Base-by-base conservation (phyloP, 2,113 vertebrate genomes). In the Progne subis region DNA sequence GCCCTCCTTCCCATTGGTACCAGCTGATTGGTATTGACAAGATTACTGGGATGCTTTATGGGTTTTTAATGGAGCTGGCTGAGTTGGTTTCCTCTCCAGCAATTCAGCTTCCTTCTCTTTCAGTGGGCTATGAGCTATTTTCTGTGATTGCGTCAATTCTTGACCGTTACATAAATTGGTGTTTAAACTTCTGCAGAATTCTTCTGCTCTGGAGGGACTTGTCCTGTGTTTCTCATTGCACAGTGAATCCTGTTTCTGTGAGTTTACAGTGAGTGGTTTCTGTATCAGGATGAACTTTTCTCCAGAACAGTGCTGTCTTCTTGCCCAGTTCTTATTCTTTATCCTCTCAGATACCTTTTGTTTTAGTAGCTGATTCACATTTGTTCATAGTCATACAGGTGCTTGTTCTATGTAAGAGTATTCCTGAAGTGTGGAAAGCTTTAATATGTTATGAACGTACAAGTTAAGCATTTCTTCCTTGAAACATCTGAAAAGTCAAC, bases 361-460 rank as follows among this genome's bases (percentile, higher is more conserved):
- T 78, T 85, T 82, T 64, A 47, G 12, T 15, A 34, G 25, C 29
- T 63, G 28, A 12, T 43, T 91, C 25, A 4, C 20, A 2, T 65
- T 7, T 0, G 1, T 49, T 39, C 1, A 1, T 9, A 34, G 24
- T 12, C 5, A 14, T n/a, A 12, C 13, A 53, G 46, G 25, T 61
- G 28, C 24, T n/a, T 71, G 23, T 15, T 67, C 4, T 63, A 4
- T 34, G 5, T 52, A 21, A 70, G 39, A 49, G 4, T 6, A 24
- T 67, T 80, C 76, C 55, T 82, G 34, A 68, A 26, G 6, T 5
- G 28, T 67, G 32, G 47, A 39, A 72, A 74, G 11, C 52, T 94
- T 31, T 7, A 63, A 6, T 6, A 16, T n/a, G 56, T 21, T 32
- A 8, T 2, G 2, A 75, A 26, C 50, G n/a, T 32, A 5, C 20